Base-by-base conservation (phyloP, 64 coral and sea anemone genomes). In the Pocillopora damicornis region DNA sequence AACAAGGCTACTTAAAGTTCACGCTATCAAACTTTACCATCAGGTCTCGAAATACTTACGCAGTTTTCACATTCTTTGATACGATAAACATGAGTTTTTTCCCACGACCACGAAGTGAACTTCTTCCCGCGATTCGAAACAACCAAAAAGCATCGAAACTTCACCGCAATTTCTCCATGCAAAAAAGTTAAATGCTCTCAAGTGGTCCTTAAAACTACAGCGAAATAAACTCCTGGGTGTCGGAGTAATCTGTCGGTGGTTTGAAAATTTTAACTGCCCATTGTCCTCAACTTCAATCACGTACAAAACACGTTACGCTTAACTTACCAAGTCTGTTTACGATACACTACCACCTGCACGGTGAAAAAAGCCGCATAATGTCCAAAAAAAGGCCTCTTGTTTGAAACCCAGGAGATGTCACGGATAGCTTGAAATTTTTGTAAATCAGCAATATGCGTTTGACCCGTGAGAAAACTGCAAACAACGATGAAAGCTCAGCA, bases 261-360 rank as follows among this genome's bases (percentile, higher is more conserved):
- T 73, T 25, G 37, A 73, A 68, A 23, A 57, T 72, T 16, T 35
- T 67, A 83, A 83, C 61, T 12, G 81, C 65, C 65, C 38, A 85
- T 57, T 85, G 81, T 58, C 63, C 81, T 30, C 5, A 9, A 85
- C 30, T 37, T 45, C 38, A 58, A 37, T 72, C 81, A 71, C 64
- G 64, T 61, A 82, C 23, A 81, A 82, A 82, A 51, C 42, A 18
- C 15, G 80, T 73, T 72, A 85, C 81, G 81, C 81, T 85, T 37
- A 6, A 85, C 81, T 85, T 72, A 73, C 81, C 64, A 30, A 13
- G 72, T 15, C 13, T 71, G 37, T 58, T 73, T 73, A 85, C 0
- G 81, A 85, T 26, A 71, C 66, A 12, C 34, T n/a, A 42, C 81
- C 81, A 85, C 63, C 81, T 72, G 81, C 36, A 85, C 65, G n/a